Evolutionary conservation across 2,888 invertebrate species (phyloP), one percentile per base, ranked within the genome.

Genomic region (Parnassius orleans): DNA sequence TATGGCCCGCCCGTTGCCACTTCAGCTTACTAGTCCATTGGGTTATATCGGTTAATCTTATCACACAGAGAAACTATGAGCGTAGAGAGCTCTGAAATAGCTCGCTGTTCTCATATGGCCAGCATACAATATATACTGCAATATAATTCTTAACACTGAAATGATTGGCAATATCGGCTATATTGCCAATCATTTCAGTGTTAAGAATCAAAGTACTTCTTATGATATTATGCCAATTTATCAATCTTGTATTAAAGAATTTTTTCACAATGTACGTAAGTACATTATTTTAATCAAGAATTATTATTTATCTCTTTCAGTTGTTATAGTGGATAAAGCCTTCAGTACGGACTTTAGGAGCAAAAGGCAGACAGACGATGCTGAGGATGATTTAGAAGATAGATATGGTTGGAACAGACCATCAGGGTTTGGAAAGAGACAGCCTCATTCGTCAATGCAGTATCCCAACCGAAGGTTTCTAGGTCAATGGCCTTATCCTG

Each of bases 301-400:
- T 15, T 56, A 46, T 53, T 57, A 14, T 65, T 77, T 33, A 7
- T 33, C 33, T 33, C 33, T 33, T 78, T 48, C 79, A 87, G 87
- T 74, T 63, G 54, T 84, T 2, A 55, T 80, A 33, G 60, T 72
- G 53, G 72, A 71, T 44, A 73, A 71, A 48, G 75, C 73, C 1
- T 60, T 78, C 43, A 76, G 77, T 15, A 72, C 76, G 72, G 69
- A 67, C 61, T 65, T 78, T 15, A 78, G 84, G 61, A 70, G 75
- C 41, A 79, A 73, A 62, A 76, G 78, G 2, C 83, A 87, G 65
- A 55, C 71, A 3, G 64, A 67, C 15, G 68, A 71, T 12, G 70
- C 70, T 2, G 73, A 71, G 1, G 70, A 75, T 0, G 67, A 74
- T 12, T 67, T 87, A 58, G 87, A 87, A 3, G 86, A 88, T 58